Percentiles rank a stretch among this genome's conserved stretches.
phyloP scores from a whole-genome alignment of 1,140 invertebrate species.

The Drosophila trapezifrons region DNA sequence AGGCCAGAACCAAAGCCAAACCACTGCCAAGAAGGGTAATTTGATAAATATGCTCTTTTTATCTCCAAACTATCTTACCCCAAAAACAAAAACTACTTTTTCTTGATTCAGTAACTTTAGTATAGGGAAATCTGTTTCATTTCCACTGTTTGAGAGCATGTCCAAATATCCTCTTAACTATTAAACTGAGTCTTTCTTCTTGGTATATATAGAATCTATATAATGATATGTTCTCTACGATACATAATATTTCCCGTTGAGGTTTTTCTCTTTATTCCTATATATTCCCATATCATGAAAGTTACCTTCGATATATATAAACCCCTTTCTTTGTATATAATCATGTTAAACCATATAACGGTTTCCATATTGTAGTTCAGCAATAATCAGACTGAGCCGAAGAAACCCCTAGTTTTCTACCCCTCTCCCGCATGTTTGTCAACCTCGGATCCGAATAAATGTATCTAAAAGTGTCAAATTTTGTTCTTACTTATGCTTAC shows the following conservation, averaged over 20 bases:
- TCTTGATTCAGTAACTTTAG: conserved; percentile 26
- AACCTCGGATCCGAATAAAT: conserved; percentile 2
- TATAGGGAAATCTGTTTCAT: conserved; percentile 31
- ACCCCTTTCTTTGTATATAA: conserved; percentile 27
- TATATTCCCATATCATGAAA: conserved; percentile 2
- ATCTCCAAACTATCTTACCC: conserved; percentile 8
- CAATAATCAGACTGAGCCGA: conserved; percentile 5
- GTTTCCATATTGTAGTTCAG: conserved; percentile 11
- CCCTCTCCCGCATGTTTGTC: conserved; percentile 31
- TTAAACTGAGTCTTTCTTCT: conserved; percentile 19
- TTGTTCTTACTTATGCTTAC: conserved; percentile 10
- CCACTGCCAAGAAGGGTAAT: conserved; percentile 70
- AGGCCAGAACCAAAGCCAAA: conserved; percentile 51
- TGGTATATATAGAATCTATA: conserved; percentile 20
- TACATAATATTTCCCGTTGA: conserved; percentile 7
- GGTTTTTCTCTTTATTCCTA: conserved; percentile 13
- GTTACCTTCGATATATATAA: conserved; percentile 1
- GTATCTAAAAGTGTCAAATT: background rate
- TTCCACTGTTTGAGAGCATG: conserved; percentile 37
- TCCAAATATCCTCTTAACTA: background rate
- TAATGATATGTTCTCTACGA: conserved; percentile 3
- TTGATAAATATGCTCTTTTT: conserved; percentile 30
- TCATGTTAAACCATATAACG: conserved; percentile 2
- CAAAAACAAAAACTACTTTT: background rate
- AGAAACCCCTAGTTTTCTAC: conserved; percentile 21